A percentile compares a stretch with the other conserved stretches of the same genome.
Evolutionary conservation across 2,888 invertebrate species (phyloP).

Genomic region (Lysandra bellargus): DNA sequence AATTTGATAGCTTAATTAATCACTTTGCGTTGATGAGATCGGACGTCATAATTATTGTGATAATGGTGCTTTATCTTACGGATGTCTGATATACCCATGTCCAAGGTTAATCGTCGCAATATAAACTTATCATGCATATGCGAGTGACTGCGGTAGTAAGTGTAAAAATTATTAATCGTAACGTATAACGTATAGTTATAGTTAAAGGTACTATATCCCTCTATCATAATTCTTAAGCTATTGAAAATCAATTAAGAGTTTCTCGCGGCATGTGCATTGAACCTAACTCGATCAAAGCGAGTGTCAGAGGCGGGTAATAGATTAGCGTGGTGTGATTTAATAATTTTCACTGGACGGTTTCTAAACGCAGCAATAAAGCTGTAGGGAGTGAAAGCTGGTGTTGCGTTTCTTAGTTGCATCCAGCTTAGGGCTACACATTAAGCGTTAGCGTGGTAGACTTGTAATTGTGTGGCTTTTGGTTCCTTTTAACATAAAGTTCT

Average conservation of each 20-base stretch:
- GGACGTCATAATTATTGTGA: background rate
- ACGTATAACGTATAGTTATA: too few species aligned
- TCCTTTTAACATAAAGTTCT: too few species aligned
- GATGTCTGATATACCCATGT: background rate
- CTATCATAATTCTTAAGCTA: background rate
- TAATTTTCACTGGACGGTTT: slow-evolving; percentile 69
- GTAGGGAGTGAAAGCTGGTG: slow-evolving; percentile 69
- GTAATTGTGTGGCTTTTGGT: background rate
- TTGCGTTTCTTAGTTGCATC: slow-evolving; percentile 65
- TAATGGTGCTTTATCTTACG: slow-evolving; percentile 5
- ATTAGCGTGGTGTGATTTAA: slow-evolving; percentile 54
- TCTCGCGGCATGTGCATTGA: background rate
- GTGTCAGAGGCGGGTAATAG: slow-evolving; percentile 31
- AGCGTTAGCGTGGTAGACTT: background rate
- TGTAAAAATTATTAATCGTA: background rate
- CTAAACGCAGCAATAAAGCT: slow-evolving; percentile 63
- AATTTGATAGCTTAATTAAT: slow-evolving; percentile 22
- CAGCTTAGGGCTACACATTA: slow-evolving; percentile 30
- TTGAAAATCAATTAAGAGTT: slow-evolving; percentile 2
- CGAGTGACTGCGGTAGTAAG: background rate
- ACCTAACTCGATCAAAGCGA: slow-evolving; percentile 16
- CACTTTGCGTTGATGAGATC: background rate
- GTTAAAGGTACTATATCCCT: background rate
- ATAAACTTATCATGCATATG: background rate
- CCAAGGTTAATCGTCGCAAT: slow-evolving; percentile 7